Evolutionary conservation across 2,113 vertebrate genomes (phyloP).

Genomic region (Eulacestoma nigropectus): DNA sequence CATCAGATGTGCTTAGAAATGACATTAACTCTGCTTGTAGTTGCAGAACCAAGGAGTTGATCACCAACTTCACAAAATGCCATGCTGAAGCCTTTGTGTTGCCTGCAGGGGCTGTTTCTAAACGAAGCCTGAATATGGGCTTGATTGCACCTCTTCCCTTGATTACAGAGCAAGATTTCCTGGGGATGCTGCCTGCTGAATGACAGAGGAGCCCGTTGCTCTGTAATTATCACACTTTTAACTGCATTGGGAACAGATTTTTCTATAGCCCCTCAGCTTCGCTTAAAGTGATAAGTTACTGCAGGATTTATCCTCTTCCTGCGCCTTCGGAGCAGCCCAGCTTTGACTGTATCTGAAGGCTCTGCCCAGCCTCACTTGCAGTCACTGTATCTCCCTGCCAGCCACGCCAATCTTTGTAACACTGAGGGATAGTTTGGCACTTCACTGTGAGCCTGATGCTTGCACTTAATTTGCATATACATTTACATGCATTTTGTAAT

Average conservation of each 20-base stretch:
- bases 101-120: constrained; percentile 75
- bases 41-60: background rate
- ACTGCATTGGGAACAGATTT: constrained; percentile 70
- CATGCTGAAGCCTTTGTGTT: constrained; percentile 55
- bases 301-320: constrained; percentile 24
- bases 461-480: constrained; percentile 45
- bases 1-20: background rate
- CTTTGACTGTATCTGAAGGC: background rate
- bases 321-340: background rate
- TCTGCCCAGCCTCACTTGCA: background rate
- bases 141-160: constrained; percentile 80
- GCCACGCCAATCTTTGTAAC: background rate
- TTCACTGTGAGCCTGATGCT: constrained; percentile 62
- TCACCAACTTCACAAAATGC: constrained; percentile 43
- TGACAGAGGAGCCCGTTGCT: constrained; percentile 70
- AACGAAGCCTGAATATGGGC: constrained; percentile 75
- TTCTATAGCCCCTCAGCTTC: constrained; percentile 47
- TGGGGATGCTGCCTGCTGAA: constrained; percentile 77
- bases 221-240: constrained; percentile 77
- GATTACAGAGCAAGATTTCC: constrained; percentile 80
- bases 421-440: constrained; percentile 16
- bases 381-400: background rate
- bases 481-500: constrained; percentile 74
- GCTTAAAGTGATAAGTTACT: constrained; percentile 57
- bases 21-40: background rate